A percentile compares a stretch with the other conserved stretches of the same genome.
These are phyloP conservation scores for Paguma larvata DNA, from an alignment of 2,797 vertebrate species.

Conservation along the genomic window DNA sequence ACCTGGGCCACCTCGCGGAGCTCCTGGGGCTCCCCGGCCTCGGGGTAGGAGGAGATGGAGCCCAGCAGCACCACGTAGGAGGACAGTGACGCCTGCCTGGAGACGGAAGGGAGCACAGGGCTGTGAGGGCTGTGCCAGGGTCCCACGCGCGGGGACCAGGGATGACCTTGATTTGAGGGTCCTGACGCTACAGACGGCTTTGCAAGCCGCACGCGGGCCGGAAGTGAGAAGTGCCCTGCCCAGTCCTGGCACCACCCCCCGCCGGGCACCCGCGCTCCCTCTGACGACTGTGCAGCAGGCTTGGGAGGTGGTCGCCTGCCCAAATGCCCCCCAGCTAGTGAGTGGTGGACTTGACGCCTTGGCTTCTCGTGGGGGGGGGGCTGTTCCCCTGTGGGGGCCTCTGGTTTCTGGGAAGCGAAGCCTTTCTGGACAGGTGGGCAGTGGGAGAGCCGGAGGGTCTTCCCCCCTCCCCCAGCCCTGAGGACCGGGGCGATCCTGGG, in stretches of 20 bases:
- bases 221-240: no score
- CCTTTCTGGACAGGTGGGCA: neutral
- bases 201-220: neutral
- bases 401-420: neutral
- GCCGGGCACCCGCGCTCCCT: neutral
- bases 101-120: neutral
- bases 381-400: neutral
- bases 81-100: neutral
- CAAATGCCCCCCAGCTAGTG: neutral
- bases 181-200: neutral
- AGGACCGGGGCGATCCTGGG: neutral
- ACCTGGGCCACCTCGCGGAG: neutral
- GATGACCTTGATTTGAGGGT: neutral
- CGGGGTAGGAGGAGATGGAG: neutral
- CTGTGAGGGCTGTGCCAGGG: neutral
- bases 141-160: neutral
- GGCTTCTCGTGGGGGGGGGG: neutral
- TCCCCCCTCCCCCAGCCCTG: no score
- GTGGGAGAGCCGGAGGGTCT: no score
- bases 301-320: neutral
- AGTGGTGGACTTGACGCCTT: neutral
- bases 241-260: neutral
- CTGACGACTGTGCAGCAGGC: neutral
- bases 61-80: neutral
- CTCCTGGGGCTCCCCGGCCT: accelerated